phyloP scores from a whole-genome alignment of 2,797 vertebrate genomes.

The Parauchenoglanis punctatus region DNA sequence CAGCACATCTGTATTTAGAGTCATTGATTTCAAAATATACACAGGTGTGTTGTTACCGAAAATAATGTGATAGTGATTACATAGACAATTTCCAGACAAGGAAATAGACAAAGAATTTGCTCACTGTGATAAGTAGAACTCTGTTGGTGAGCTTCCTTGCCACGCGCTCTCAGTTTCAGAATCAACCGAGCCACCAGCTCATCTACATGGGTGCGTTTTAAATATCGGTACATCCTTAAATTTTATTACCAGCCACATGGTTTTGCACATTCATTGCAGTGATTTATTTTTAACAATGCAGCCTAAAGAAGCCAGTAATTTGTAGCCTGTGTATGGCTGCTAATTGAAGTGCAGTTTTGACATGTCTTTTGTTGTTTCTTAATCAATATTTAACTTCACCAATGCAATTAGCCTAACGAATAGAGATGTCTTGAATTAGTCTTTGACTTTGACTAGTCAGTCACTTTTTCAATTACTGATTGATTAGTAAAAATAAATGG shows the following conservation, averaged over 20 bases:
- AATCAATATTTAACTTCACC: not conserved
- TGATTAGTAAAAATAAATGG: not conserved
- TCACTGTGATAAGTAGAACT: not conserved
- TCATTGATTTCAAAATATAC: not conserved
- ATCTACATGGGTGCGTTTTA: not conserved
- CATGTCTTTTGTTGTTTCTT: not conserved
- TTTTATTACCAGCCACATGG: not conserved
- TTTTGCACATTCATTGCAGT: not conserved
- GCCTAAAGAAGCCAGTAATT: not conserved
- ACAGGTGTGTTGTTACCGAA: not conserved
- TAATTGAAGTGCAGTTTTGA: not conserved
- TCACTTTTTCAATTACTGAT: not conserved
- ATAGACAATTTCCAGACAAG: not conserved
- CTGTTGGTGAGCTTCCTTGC: constrained; percentile 8
- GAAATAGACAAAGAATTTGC: not conserved
- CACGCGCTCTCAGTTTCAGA: not conserved
- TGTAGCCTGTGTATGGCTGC: not conserved
- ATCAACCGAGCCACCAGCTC: not conserved
- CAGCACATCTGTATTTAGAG: not conserved
- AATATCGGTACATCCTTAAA: not conserved
- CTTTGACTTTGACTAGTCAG: not conserved
- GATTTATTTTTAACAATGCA: not conserved
- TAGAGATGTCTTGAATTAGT: not conserved
- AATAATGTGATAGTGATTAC: not conserved
- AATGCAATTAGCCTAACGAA: not conserved